A percentile compares a stretch with the other conserved stretches of the same genome.
These are phyloP conservation scores for Beris chalybata DNA, from an alignment of 2,888 invertebrate genomes.

Conservation along the genomic window DNA sequence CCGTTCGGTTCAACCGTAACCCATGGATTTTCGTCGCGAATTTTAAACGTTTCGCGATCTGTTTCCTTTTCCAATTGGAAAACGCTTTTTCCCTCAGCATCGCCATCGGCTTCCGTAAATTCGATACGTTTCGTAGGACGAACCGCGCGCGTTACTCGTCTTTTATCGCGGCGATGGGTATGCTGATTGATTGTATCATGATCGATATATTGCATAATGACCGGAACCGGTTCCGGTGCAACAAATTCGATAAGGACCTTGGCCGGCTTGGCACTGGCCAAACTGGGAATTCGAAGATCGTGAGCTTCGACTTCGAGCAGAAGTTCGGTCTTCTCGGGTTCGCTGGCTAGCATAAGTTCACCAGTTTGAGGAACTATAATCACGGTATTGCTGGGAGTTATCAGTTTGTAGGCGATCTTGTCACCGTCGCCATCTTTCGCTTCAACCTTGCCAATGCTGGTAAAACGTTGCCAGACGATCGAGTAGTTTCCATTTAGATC, in stretches of 20 bases:
- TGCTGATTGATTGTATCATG: constrained; percentile 56
- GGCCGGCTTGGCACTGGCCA: constrained; percentile 70
- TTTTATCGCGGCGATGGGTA: constrained; percentile 69
- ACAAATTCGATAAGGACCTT: constrained; percentile 77
- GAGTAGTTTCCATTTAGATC: constrained; percentile 64
- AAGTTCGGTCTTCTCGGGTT: constrained; percentile 69
- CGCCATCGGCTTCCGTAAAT: constrained; percentile 88
- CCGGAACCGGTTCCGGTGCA: constrained; percentile 61
- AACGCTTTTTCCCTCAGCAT: constrained; percentile 82
- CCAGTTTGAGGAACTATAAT: constrained; percentile 93
- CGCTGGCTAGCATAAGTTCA: constrained; percentile 79
- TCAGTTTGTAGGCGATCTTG: constrained; percentile 82
- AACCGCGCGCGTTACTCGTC: constrained; percentile 86
- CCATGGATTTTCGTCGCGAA: constrained; percentile 92
- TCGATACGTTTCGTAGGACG: constrained; percentile 92
- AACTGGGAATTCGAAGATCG: constrained; percentile 75
- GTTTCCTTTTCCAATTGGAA: constrained; percentile 91
- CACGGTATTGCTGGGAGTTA: constrained; percentile 77
- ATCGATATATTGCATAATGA: constrained; percentile 62
- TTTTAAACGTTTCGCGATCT: constrained; percentile 89
- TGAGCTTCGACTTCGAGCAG: constrained; percentile 80
- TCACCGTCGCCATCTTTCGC: constrained; percentile 92
- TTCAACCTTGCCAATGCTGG: constrained; percentile 79
- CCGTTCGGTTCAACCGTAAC: constrained; percentile 90
- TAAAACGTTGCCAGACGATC: constrained; percentile 74